Evolutionary conservation across 23 tunicate genomes (phyloP).

Genomic region (Clavelina lepadiformis): DNA sequence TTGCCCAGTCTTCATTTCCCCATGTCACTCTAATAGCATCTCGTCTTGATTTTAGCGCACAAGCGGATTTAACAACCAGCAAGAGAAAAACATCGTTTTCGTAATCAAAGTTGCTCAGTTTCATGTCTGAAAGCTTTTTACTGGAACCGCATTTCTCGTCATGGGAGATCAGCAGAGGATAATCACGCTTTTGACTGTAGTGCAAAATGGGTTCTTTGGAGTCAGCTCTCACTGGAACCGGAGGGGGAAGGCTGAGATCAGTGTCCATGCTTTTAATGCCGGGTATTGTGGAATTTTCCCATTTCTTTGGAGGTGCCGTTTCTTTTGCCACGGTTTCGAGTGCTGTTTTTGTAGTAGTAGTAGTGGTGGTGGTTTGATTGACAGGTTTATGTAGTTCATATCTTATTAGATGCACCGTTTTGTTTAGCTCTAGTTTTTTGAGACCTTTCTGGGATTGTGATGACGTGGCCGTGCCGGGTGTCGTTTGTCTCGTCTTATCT

Average conservation of each 20-base stretch:
- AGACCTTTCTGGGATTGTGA: too few relatives aligned
- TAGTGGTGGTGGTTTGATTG: too few relatives aligned
- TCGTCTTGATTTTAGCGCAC: slow-evolving; percentile 33
- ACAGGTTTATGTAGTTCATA: too few relatives aligned
- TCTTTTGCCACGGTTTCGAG: too few relatives aligned
- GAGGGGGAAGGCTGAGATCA: slow-evolving; percentile 44
- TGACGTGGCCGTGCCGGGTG: too few relatives aligned
- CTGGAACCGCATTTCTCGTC: slow-evolving; percentile 28
- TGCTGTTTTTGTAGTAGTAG: too few relatives aligned
- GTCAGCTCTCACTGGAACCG: slow-evolving; percentile 12
- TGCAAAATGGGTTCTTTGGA: slow-evolving; percentile 39
- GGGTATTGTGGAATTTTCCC: slow-evolving; percentile 10
- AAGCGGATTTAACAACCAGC: slow-evolving; percentile 66
- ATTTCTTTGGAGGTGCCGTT: not conserved
- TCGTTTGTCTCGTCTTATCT: too few relatives aligned
- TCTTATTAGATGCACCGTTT: too few relatives aligned
- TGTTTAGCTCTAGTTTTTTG: too few relatives aligned
- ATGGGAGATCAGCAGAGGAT: slow-evolving; percentile 24
- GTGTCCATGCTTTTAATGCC: slow-evolving; percentile 65
- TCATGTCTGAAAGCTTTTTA: not conserved
- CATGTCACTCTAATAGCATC: slow-evolving; percentile 62
- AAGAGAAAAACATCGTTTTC: slow-evolving; percentile 51
- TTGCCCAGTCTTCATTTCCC: slow-evolving; percentile 53
- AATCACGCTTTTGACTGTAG: slow-evolving; percentile 72
- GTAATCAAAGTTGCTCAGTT: slow-evolving; percentile 28